A percentile compares a stretch with the other conserved stretches of the same genome.
These are phyloP conservation scores for Phyllostomus hastatus DNA, from an alignment of 2,113 vertebrate genomes.

Conservation along the genomic window DNA sequence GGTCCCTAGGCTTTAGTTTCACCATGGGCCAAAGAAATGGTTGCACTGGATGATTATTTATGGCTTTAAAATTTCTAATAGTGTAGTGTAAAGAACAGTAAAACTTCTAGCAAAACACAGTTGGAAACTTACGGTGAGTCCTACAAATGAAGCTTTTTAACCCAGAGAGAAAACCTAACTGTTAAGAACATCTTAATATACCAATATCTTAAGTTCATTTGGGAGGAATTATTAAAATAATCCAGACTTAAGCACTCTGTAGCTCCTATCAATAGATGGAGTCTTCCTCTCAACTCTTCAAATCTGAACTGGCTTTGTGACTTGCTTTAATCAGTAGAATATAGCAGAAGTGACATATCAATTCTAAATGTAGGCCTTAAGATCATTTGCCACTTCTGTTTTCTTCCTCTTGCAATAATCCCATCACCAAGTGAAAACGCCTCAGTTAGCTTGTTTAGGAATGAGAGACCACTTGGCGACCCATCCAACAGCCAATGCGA, in stretches of 20 bases:
- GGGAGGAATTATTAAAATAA: background rate
- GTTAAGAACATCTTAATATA: background rate
- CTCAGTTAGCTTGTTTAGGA: background rate
- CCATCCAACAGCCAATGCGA: background rate
- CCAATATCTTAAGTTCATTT: background rate
- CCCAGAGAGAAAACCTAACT: background rate
- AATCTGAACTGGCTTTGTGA: background rate
- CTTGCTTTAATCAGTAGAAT: background rate
- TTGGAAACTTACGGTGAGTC: background rate
- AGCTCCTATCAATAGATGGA: background rate
- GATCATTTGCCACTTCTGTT: background rate
- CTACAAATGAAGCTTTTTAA: background rate
- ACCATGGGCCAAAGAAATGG: background rate
- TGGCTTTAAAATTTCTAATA: constrained; percentile 3
- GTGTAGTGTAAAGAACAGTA: background rate
- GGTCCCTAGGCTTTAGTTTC: background rate
- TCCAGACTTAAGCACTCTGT: background rate
- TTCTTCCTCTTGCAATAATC: background rate
- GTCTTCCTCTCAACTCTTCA: background rate
- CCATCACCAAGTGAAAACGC: background rate
- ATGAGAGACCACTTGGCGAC: background rate
- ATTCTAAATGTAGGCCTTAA: background rate
- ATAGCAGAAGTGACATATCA: background rate
- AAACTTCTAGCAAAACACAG: background rate
- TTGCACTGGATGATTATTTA: background rate